phyloP scores from a whole-genome alignment of 2,888 invertebrate species.

The Mimumesa dahlbomi region DNA sequence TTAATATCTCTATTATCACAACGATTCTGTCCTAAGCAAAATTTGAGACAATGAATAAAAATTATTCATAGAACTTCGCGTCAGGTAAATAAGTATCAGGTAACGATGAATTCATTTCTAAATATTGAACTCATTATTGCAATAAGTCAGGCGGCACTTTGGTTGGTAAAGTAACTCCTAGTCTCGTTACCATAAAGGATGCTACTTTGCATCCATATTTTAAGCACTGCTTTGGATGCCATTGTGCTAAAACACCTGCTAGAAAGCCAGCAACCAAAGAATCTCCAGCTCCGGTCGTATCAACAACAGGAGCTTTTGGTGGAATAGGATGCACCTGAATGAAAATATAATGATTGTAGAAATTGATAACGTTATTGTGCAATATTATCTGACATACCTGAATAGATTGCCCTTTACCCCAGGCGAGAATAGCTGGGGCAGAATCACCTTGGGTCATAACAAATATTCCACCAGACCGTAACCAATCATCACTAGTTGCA shows the following conservation, averaged over 20 bases:
- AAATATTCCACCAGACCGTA: constrained; percentile 70
- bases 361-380: background rate
- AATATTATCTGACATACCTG: constrained; percentile 58
- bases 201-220: constrained; percentile 74
- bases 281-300: constrained; percentile 80
- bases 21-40: constrained; percentile 33
- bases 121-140: constrained; percentile 45
- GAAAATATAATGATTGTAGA: constrained; percentile 1
- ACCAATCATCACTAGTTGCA: constrained; percentile 68
- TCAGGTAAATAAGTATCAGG: constrained; percentile 26
- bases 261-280: constrained; percentile 79
- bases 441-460: constrained; percentile 76
- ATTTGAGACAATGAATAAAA: constrained; percentile 32
- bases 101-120: constrained; percentile 28
- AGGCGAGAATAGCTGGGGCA: constrained; percentile 73
- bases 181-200: constrained; percentile 68
- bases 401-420: constrained; percentile 72
- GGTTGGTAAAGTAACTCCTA: constrained; percentile 70
- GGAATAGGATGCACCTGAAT: constrained; percentile 67
- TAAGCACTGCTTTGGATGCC: constrained; percentile 74
- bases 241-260: constrained; percentile 72
- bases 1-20: constrained; percentile 33
- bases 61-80: constrained; percentile 21
- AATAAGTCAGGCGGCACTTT: constrained; percentile 66
- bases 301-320: constrained; percentile 68